A percentile compares a stretch with the other conserved stretches of the same genome.
These are phyloP conservation scores for Symphodus melops DNA, from an alignment of 2,113 vertebrate species.

Conservation along the genomic window DNA sequence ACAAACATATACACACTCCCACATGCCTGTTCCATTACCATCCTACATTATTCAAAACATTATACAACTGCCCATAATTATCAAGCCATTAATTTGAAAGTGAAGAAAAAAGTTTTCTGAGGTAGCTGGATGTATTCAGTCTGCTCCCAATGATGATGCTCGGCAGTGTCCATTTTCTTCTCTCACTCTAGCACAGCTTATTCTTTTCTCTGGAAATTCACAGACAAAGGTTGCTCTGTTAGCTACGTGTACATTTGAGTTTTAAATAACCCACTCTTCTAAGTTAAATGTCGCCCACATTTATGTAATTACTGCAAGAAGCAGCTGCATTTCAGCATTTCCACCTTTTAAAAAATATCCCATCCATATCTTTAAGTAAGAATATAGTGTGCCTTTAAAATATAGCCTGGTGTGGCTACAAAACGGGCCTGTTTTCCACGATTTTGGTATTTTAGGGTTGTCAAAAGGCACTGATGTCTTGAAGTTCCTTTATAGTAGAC, in stretches of 20 bases:
- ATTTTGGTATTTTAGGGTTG: not conserved
- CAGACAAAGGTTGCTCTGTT: not conserved
- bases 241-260: not conserved
- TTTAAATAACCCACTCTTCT: not conserved
- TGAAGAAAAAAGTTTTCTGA: not conserved
- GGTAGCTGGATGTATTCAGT: not conserved
- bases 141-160: not conserved
- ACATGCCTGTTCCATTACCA: not conserved
- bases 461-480: not conserved
- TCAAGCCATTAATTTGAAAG: slow-evolving; percentile 1
- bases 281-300: not conserved
- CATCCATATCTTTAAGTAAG: not conserved
- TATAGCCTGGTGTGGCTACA: not conserved
- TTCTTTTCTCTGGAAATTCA: not conserved
- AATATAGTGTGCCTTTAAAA: not conserved
- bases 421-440: not conserved
- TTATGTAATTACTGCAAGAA: not conserved
- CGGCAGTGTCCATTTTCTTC: not conserved
- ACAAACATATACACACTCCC: no score
- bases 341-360: slow-evolving; percentile 8
- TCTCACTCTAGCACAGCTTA: not conserved
- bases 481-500: not conserved
- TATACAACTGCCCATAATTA: slow-evolving; percentile 2
- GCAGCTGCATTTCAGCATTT: not conserved
- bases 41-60: slow-evolving; percentile 5